phyloP scores from a whole-genome alignment of 2,113 vertebrate genomes.

The Trematomus loennbergii region DNA sequence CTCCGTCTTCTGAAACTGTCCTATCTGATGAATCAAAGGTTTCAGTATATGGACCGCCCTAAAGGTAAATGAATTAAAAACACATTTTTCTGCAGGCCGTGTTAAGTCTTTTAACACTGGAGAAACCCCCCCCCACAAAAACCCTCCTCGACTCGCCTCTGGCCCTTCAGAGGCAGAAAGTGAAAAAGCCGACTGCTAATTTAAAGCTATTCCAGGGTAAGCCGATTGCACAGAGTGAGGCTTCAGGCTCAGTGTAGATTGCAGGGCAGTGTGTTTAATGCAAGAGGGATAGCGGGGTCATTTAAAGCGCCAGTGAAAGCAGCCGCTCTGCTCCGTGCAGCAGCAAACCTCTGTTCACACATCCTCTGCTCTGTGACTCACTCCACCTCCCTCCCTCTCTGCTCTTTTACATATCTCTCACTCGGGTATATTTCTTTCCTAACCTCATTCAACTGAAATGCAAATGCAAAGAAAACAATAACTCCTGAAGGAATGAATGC shows the following conservation, averaged over 20 bases:
- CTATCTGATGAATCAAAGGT: slow-evolving; percentile 70
- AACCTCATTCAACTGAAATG: slow-evolving; percentile 11
- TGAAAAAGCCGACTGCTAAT: slow-evolving; percentile 76
- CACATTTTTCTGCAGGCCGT: slow-evolving; percentile 44
- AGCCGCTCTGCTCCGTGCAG: slow-evolving; percentile 54
- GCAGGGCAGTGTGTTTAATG: slow-evolving; percentile 76
- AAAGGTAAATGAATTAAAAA: slow-evolving; percentile 70
- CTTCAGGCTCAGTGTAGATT: slow-evolving; percentile 79
- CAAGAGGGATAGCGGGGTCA: slow-evolving; percentile 71
- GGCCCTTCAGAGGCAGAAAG: slow-evolving; percentile 65
- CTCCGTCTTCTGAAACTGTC: slow-evolving; percentile 49
- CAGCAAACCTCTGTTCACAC: slow-evolving; percentile 33
- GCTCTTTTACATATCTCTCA: too few relatives aligned
- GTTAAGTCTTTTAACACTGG: slow-evolving; percentile 51
- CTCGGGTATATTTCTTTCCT: too few relatives aligned
- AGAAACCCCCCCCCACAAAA: neutral
- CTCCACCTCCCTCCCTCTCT: neutral
- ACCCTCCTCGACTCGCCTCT: slow-evolving; percentile 32
- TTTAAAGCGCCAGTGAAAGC: slow-evolving; percentile 72
- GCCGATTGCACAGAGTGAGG: slow-evolving; percentile 76
- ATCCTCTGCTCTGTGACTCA: slow-evolving; percentile 20
- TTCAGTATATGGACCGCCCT: slow-evolving; percentile 55
- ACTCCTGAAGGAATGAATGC: neutral
- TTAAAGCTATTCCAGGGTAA: slow-evolving; percentile 77
- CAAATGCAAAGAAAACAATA: slow-evolving; percentile 16